Percentiles rank a stretch among this genome's conserved stretches.
Evolutionary conservation across 2,113 vertebrate species (phyloP).

Genomic region (Lynx canadensis): DNA sequence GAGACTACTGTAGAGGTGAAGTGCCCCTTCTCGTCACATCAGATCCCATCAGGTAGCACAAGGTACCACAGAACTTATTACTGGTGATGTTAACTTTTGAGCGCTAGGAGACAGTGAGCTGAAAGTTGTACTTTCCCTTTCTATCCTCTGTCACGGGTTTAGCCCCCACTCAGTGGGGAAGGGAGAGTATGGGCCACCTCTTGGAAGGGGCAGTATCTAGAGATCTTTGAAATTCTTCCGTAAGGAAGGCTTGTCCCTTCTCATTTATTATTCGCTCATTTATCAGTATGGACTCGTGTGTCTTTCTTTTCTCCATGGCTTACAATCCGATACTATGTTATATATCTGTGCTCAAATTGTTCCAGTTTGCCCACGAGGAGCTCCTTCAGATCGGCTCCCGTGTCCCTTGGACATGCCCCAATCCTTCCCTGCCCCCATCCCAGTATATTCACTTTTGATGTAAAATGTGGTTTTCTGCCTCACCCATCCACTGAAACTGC

Average conservation of each 20-base stretch:
- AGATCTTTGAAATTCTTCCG: background rate
- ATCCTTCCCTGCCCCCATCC: background rate
- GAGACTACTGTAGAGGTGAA: background rate
- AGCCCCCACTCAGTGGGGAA: background rate
- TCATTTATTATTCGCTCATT: background rate
- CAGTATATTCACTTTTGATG: background rate
- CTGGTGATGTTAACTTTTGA: background rate
- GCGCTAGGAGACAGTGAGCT: background rate
- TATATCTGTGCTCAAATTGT: background rate
- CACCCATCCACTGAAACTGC: background rate
- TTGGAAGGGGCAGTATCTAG: background rate
- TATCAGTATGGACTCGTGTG: background rate
- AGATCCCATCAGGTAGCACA: background rate
- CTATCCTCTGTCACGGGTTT: background rate
- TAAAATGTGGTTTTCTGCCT: background rate
- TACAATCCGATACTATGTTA: background rate
- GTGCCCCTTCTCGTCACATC: background rate
- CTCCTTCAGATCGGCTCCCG: background rate
- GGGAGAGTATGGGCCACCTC: background rate
- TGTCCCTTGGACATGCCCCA: background rate
- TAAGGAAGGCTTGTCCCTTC: background rate
- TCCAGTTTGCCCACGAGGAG: background rate
- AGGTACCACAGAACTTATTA: background rate
- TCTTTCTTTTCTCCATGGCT: background rate
- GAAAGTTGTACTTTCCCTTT: background rate